Conservation (phyloP, 2,888 invertebrate species). For the Caenorhabditis japonica region DNA sequence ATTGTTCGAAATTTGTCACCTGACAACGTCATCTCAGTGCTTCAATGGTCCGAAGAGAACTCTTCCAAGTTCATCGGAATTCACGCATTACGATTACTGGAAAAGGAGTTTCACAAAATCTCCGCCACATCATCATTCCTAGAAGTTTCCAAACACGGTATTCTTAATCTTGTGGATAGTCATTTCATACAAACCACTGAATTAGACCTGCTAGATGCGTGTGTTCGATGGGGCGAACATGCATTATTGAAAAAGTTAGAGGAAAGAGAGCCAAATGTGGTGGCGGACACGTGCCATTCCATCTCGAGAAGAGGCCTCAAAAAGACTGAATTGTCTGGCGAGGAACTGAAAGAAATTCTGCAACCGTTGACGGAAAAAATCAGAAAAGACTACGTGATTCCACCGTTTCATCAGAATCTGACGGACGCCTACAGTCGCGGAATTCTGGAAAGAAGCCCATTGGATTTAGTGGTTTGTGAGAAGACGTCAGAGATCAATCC, state of each 20-base stretch:
- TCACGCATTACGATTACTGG: conserved; percentile 77
- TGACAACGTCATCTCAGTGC: conserved; percentile 87
- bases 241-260: conserved; percentile 87
- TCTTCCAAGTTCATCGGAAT: conserved; percentile 93
- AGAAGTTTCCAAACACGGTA: conserved; percentile 27
- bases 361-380: conserved; percentile 80
- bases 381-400: conserved; percentile 90
- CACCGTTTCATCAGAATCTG: conserved; percentile 81
- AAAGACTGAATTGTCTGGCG: conserved; percentile 85
- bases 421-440: conserved; percentile 55
- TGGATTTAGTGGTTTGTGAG: conserved; percentile 45
- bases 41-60: conserved; percentile 90
- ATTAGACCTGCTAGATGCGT: conserved; percentile 88
- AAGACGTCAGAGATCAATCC: conserved; percentile 60
- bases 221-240: conserved; percentile 90
- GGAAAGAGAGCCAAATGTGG: conserved; percentile 56
- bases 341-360: conserved; percentile 79
- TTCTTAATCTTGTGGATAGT: conserved; percentile 26
- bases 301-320: conserved; percentile 88
- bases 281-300: conserved; percentile 91
- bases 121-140: conserved; percentile 18
- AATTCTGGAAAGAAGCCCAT: conserved; percentile 53
- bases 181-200: conserved; percentile 78
- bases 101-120: conserved; percentile 42
- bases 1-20: conserved; percentile 88